Conservation (phyloP, 1,140 invertebrate genomes). For the Sitophilus oryzae region DNA sequence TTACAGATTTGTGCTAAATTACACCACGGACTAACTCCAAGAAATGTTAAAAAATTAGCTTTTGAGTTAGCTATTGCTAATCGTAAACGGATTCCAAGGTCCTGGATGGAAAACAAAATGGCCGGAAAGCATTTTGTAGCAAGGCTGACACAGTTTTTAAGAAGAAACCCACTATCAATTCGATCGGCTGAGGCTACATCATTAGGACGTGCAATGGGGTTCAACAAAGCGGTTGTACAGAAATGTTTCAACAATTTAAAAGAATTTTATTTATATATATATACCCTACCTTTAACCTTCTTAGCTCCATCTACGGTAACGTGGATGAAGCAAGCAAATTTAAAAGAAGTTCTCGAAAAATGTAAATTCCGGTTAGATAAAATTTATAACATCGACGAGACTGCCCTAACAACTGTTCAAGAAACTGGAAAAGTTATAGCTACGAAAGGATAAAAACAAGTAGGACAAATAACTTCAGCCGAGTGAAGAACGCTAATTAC, state of each 20-base stretch:
- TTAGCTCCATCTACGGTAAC: too few species aligned
- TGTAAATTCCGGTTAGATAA: slow-evolving; percentile 19
- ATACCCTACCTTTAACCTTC: too few species aligned
- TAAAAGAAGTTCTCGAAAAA: slow-evolving; percentile 1
- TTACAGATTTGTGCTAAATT: slow-evolving; percentile 6
- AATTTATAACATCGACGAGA: slow-evolving; percentile 47
- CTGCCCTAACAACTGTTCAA: slow-evolving; percentile 45
- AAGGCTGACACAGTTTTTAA: not conserved
- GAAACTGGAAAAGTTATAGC: slow-evolving; percentile 43
- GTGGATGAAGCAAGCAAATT: too few species aligned
- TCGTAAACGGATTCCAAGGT: slow-evolving; percentile 5
- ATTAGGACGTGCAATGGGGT: slow-evolving; percentile 10
- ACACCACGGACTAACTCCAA: slow-evolving; percentile 8
- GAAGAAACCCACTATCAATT: too few species aligned
- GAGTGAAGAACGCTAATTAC: slow-evolving; percentile 46
- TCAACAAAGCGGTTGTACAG: slow-evolving; percentile 7
- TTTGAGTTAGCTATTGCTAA: slow-evolving; percentile 13
- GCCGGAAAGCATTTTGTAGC: slow-evolving; percentile 9
- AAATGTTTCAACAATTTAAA: slow-evolving; percentile 14
- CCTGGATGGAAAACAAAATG: slow-evolving; percentile 8
- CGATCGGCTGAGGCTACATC: too few species aligned
- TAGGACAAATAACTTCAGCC: slow-evolving; percentile 41
- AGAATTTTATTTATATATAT: too few species aligned
- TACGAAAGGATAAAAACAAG: slow-evolving; percentile 35
- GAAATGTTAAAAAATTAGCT: slow-evolving; percentile 10